Percentiles rank a stretch among this genome's conserved stretches.
Conservation (phyloP, 1,140 invertebrate genomes). For the Anastatus disparis region DNA sequence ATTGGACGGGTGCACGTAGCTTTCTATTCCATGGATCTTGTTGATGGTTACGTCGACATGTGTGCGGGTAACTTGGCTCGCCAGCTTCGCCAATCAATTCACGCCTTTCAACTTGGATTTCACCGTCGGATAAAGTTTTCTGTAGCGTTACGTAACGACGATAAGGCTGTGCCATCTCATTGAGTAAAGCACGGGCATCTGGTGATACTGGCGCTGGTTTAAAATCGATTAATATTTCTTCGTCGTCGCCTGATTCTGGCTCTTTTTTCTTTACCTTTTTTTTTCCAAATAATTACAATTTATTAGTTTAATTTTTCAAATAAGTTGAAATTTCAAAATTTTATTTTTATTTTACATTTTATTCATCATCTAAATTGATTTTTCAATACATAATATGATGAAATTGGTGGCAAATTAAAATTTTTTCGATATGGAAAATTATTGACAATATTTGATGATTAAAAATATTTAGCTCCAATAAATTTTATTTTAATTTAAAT, state of each 20-base stretch:
- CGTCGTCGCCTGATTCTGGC: constrained; percentile 72
- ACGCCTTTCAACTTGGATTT: constrained; percentile 76
- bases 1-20: constrained; percentile 60
- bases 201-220: constrained; percentile 77
- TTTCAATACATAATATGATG: too few relatives aligned
- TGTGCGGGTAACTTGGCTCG: constrained; percentile 64
- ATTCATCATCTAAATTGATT: too few relatives aligned
- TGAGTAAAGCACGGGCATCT: constrained; percentile 68
- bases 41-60: constrained; percentile 62
- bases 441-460: too few relatives aligned
- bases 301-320: too few relatives aligned
- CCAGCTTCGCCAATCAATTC: constrained; percentile 61
- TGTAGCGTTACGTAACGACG: constrained; percentile 69
- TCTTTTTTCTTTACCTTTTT: constrained; percentile 46
- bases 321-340: too few relatives aligned
- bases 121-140: constrained; percentile 84
- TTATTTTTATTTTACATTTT: too few relatives aligned
- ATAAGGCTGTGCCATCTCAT: constrained; percentile 63
- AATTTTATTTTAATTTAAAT: too few relatives aligned
- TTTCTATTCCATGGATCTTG: constrained; percentile 61
- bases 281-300: not conserved
- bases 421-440: too few relatives aligned
- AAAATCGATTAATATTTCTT: constrained; percentile 88
- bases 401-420: too few relatives aligned
- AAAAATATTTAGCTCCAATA: too few relatives aligned